Conservation (phyloP, 2,888 invertebrate species). For the Encarsia formosa region DNA sequence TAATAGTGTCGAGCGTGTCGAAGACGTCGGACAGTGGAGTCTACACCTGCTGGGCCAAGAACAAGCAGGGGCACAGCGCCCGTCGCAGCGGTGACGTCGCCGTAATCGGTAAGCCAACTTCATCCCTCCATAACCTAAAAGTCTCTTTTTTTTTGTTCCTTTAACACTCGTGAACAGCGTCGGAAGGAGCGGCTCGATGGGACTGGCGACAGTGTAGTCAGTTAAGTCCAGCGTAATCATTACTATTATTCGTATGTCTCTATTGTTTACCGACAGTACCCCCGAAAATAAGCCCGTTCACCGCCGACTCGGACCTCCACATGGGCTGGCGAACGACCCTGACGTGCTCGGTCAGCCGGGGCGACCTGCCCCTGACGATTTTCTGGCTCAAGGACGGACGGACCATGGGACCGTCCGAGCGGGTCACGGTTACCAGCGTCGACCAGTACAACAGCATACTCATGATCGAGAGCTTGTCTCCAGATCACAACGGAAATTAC, state of each 20-base stretch:
- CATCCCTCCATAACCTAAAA: background rate
- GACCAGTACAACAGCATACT: constrained; percentile 75
- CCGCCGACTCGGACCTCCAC: constrained; percentile 64
- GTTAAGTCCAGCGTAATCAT: no score
- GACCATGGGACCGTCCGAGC: constrained; percentile 60
- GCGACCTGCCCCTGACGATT: constrained; percentile 72
- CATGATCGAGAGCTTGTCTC: constrained; percentile 70
- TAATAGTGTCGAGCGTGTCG: constrained; percentile 72
- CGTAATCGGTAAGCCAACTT: constrained; percentile 66
- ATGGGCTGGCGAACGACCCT: constrained; percentile 70
- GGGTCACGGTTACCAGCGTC: constrained; percentile 68
- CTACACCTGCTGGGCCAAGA: constrained; percentile 76
- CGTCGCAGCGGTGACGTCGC: constrained; percentile 70
- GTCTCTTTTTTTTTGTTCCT: background rate
- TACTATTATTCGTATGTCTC: no score
- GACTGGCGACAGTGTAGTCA: no score
- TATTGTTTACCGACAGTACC: no score
- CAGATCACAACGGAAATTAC: constrained; percentile 75
- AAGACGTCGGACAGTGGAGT: constrained; percentile 71
- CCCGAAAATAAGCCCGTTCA: constrained; percentile 73
- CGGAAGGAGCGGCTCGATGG: no score
- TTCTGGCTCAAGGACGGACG: constrained; percentile 74
- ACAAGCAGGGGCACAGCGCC: constrained; percentile 73
- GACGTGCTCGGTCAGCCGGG: constrained; percentile 71
- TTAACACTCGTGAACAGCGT: no score